These are phyloP conservation scores for Phasia obesa DNA, from an alignment of 2,888 invertebrate species.

Conservation along the genomic window DNA sequence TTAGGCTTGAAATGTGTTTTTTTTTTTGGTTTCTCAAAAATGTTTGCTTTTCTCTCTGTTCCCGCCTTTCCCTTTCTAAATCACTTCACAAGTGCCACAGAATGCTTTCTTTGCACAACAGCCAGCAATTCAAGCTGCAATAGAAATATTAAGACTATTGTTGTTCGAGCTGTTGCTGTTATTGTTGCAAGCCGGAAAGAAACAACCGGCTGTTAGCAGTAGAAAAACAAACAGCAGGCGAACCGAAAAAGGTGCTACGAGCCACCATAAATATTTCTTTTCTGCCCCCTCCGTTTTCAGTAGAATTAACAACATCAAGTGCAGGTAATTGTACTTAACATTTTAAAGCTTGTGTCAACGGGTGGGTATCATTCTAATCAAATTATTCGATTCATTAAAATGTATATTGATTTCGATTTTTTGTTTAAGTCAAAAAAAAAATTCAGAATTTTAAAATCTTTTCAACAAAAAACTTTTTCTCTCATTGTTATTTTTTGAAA, in stretches of 20 bases:
- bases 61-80: constrained; percentile 63
- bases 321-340: background rate
- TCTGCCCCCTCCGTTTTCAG: no score
- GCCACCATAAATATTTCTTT: constrained; percentile 47
- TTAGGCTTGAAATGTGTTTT: constrained; percentile 39
- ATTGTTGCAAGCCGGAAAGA: constrained; percentile 53
- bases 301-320: no score
- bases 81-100: constrained; percentile 49
- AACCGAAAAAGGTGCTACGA: constrained; percentile 10
- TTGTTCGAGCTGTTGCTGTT: constrained; percentile 10
- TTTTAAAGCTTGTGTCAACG: no score
- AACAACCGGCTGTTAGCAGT: constrained; percentile 38
- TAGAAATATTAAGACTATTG: constrained; percentile 46
- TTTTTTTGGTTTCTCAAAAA: background rate
- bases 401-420: background rate
- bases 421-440: no score
- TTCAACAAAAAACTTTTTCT: no score
- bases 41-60: background rate
- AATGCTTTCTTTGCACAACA: constrained; percentile 12
- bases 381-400: background rate
- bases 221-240: constrained; percentile 39
- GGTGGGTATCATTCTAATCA: background rate
- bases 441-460: no score
- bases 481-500: no score
- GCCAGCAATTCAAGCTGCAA: constrained; percentile 24